A percentile compares a stretch with the other conserved stretches of the same genome.
These are phyloP conservation scores for Oncorhynchus keta DNA, from an alignment of 2,113 vertebrate genomes.

Conservation along the genomic window DNA sequence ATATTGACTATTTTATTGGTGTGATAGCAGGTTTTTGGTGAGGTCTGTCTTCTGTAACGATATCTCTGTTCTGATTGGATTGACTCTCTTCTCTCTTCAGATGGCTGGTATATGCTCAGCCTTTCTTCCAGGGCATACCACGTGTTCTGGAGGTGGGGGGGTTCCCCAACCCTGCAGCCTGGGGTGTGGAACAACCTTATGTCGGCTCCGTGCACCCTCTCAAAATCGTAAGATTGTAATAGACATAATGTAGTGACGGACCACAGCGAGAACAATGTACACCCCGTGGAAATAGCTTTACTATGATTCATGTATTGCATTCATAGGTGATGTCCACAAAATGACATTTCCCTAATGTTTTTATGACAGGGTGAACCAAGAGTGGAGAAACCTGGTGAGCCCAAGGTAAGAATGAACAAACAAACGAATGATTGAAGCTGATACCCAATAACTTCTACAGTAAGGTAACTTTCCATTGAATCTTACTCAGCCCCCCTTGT, in stretches of 20 bases:
- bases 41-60: no score
- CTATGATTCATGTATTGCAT: no score
- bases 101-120: slow-evolving; percentile 89
- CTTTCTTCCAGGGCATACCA: slow-evolving; percentile 86
- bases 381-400: slow-evolving; percentile 83
- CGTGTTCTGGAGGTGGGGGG: slow-evolving; percentile 89
- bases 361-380: slow-evolving; percentile 82
- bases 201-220: slow-evolving; percentile 88
- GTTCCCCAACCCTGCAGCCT: slow-evolving; percentile 80
- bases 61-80: neutral
- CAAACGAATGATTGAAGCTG: no score
- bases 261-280: no score
- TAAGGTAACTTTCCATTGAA: no score
- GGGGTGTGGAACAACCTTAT: slow-evolving; percentile 81
- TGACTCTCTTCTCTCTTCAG: slow-evolving; percentile 59
- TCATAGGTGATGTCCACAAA: no score
- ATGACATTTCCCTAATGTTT: neutral
- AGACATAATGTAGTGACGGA: no score
- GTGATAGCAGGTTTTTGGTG: no score
- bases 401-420: slow-evolving; percentile 77
- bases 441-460: no score
- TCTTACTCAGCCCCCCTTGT: no score
- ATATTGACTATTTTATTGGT: no score
- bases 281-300: no score
- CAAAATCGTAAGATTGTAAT: slow-evolving; percentile 80